Percentiles rank a stretch among this genome's conserved stretches.
These are phyloP conservation scores for Cyphomyrmex costatus DNA, from an alignment of 1,140 invertebrate species.

Conservation along the genomic window DNA sequence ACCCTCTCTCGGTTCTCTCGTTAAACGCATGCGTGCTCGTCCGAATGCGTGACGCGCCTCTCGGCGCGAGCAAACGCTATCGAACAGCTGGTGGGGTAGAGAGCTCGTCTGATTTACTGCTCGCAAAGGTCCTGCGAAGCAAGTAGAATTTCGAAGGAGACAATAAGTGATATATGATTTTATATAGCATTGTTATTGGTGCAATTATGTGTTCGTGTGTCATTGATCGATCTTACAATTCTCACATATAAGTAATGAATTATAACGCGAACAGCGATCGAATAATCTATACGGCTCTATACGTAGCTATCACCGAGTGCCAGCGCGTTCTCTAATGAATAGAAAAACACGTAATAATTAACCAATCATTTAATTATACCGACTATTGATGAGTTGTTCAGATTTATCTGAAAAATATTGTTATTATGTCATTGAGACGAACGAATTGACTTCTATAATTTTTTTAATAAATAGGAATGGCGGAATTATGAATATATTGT, in stretches of 20 bases:
- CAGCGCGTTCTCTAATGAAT: background rate
- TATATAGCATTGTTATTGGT: background rate
- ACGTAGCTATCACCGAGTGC: background rate
- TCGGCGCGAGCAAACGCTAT: slow-evolving; percentile 59
- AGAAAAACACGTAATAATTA: slow-evolving; percentile 1
- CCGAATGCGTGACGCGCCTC: slow-evolving; percentile 64
- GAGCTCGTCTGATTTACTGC: background rate
- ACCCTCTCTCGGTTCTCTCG: slow-evolving; percentile 41
- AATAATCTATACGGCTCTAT: background rate
- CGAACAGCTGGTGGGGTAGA: slow-evolving; percentile 53
- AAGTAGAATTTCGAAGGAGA: slow-evolving; percentile 4
- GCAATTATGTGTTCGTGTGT: background rate
- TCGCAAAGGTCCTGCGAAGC: background rate
- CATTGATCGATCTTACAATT: background rate
- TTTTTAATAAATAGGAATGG: background rate
- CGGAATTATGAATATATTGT: background rate
- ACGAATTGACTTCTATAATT: background rate
- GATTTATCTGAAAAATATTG: background rate
- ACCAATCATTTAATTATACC: background rate
- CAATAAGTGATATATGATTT: slow-evolving; percentile 12
- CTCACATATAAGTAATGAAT: background rate
- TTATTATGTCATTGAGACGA: background rate
- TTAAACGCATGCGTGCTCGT: slow-evolving; percentile 62
- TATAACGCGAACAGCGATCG: background rate
- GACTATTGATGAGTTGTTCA: background rate